phyloP scores from a whole-genome alignment of 2,888 invertebrate genomes.

The Allygus modestus region DNA sequence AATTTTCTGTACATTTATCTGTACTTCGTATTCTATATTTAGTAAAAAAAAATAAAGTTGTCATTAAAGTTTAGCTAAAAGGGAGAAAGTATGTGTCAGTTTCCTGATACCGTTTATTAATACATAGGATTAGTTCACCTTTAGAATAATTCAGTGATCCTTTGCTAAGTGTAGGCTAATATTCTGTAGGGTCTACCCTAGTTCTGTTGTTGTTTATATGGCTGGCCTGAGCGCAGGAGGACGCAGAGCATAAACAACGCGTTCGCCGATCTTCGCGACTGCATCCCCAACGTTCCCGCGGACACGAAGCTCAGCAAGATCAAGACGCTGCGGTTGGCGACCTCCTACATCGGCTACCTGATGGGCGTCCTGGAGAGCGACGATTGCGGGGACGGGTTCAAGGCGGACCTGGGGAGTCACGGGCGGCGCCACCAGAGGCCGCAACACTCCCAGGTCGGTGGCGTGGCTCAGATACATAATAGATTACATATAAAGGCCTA shows the following conservation, averaged over 20 bases:
- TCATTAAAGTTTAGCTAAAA: no score
- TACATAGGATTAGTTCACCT: no score
- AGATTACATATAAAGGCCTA: no score
- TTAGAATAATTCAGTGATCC: no score
- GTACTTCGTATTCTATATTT: no score
- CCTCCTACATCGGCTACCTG: conserved; percentile 94
- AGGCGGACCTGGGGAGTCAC: conserved; percentile 85
- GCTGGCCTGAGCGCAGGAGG: conserved; percentile 56
- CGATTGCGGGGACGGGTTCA: conserved; percentile 87
- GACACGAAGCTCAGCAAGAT: conserved; percentile 94
- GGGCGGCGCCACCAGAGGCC: conserved; percentile 73
- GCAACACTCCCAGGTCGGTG: conserved; percentile 35
- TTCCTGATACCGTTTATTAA: no score
- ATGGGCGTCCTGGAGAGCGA: conserved; percentile 93
- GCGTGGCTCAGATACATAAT: conserved; percentile 72
- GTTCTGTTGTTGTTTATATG: conserved; percentile 26
- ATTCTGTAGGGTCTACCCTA: conserved; percentile 26
- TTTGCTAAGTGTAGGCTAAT: neutral
- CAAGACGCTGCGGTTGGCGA: conserved; percentile 95
- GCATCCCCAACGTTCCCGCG: conserved; percentile 97
- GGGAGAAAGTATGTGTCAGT: no score
- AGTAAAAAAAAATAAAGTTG: no score
- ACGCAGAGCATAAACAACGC: conserved; percentile 95
- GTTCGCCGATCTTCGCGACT: conserved; percentile 93
- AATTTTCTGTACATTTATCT: no score